phyloP scores from a whole-genome alignment of 1,140 invertebrate genomes.

The Oppia nitens region DNA sequence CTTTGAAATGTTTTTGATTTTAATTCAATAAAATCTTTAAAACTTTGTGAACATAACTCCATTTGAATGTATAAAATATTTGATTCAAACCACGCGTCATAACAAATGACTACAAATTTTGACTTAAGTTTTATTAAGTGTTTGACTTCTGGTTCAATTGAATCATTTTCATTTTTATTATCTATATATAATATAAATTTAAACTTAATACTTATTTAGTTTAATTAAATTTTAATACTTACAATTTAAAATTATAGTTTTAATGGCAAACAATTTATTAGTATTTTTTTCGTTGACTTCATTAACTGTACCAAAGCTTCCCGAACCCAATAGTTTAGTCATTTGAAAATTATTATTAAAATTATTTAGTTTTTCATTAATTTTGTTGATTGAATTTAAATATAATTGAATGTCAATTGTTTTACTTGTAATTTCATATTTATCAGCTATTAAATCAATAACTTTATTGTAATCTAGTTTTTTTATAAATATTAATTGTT shows the following conservation, averaged over 20 bases:
- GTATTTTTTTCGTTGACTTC: slow-evolving; percentile 45
- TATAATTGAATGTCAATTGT: too few relatives aligned
- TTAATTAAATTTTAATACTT: slow-evolving; percentile 30
- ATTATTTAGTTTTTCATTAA: slow-evolving; percentile 14
- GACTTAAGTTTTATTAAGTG: neutral
- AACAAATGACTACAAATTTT: neutral
- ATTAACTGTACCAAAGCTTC: slow-evolving; percentile 53
- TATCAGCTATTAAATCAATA: too few relatives aligned
- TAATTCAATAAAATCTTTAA: neutral
- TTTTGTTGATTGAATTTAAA: too few relatives aligned
- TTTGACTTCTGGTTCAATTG: neutral
- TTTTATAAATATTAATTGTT: too few relatives aligned
- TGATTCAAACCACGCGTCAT: neutral
- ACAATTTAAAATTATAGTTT: slow-evolving; percentile 42
- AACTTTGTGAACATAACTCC: neutral
- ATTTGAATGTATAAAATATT: neutral
- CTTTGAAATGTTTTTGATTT: neutral
- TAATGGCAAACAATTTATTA: slow-evolving; percentile 46
- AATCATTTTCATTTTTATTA: neutral
- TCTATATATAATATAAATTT: neutral
- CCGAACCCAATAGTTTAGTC: slow-evolving; percentile 43
- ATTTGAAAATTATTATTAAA: slow-evolving; percentile 45
- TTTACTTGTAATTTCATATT: too few relatives aligned
- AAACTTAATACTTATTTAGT: neutral
- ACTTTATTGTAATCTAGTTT: too few relatives aligned